A percentile compares a stretch with the other conserved stretches of the same genome.
Conservation (phyloP, 1,140 invertebrate species). For the Melitaea cinxia region DNA sequence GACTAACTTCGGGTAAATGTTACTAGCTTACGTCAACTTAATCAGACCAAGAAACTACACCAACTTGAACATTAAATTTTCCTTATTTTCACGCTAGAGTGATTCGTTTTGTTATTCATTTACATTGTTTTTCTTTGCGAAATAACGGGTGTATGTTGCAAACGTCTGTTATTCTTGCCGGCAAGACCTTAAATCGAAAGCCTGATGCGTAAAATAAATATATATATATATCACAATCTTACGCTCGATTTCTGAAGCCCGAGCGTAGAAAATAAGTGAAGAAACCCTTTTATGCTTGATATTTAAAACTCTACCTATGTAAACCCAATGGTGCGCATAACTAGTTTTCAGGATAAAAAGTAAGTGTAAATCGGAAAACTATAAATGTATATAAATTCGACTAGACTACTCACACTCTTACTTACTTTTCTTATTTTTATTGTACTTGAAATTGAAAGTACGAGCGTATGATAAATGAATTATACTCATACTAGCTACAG, state of each 20-base stretch:
- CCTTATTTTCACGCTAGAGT: conserved; percentile 1
- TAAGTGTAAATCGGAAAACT: background rate
- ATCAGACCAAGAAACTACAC: background rate
- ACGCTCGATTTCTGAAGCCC: conserved; percentile 5
- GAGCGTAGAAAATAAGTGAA: conserved; percentile 6
- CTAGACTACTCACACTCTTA: no score
- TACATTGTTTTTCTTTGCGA: background rate
- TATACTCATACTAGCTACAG: no score
- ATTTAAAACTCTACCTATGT: conserved; percentile 4
- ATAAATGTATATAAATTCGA: no score
- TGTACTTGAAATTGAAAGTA: no score
- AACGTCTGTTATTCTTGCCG: background rate
- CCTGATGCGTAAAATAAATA: conserved; percentile 13
- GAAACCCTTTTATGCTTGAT: conserved; percentile 3
- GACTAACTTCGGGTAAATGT: background rate
- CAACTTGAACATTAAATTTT: background rate
- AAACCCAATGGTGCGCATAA: conserved; percentile 4
- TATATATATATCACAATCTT: conserved; percentile 16
- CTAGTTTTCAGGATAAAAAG: conserved; percentile 7
- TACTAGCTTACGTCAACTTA: background rate
- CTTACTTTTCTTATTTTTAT: no score
- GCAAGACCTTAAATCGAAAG: conserved; percentile 1
- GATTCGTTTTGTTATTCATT: background rate
- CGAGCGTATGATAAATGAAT: no score
- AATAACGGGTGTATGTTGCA: background rate